Conservation (phyloP, 2,113 vertebrate species). For the Taurulus bubalis region DNA sequence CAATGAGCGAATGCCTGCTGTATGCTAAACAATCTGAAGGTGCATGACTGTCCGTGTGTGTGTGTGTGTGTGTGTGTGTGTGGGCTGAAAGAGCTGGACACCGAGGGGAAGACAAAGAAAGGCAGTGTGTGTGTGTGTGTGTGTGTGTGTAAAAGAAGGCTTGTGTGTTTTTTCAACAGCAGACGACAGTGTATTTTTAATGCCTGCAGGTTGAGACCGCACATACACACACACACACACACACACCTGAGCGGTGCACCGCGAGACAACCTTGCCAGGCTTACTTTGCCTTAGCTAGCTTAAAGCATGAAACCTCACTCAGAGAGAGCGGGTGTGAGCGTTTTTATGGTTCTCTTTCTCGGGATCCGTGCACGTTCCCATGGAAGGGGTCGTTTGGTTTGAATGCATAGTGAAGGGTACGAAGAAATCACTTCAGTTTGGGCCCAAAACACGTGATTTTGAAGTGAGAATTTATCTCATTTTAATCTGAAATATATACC, state of each 20-base stretch:
- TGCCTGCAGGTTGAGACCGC: constrained; percentile 5
- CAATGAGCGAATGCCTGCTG: constrained; percentile 62
- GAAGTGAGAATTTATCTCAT: not conserved
- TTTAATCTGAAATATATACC: not conserved
- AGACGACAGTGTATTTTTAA: constrained; percentile 26
- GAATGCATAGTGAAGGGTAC: too few species aligned
- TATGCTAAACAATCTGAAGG: constrained; percentile 70
- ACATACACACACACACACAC: constrained; percentile 1
- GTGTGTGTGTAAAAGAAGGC: not conserved
- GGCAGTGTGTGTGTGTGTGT: not conserved
- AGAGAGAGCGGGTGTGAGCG: not conserved
- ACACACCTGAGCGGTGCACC: not conserved
- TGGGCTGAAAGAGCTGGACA: constrained; percentile 32
- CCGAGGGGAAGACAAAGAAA: not conserved
- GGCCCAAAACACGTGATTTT: not conserved
- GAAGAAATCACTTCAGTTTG: not conserved
- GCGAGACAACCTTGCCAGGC: not conserved
- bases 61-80: constrained; percentile 2
- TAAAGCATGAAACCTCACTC: not conserved
- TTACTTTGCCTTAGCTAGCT: not conserved
- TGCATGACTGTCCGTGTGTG: constrained; percentile 26
- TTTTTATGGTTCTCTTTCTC: not conserved
- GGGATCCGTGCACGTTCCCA: not conserved
- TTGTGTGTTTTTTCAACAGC: not conserved
- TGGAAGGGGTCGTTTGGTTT: not conserved